Evolutionary conservation across 2,888 invertebrate species (phyloP).

Genomic region (Tanypteryx hageni): DNA sequence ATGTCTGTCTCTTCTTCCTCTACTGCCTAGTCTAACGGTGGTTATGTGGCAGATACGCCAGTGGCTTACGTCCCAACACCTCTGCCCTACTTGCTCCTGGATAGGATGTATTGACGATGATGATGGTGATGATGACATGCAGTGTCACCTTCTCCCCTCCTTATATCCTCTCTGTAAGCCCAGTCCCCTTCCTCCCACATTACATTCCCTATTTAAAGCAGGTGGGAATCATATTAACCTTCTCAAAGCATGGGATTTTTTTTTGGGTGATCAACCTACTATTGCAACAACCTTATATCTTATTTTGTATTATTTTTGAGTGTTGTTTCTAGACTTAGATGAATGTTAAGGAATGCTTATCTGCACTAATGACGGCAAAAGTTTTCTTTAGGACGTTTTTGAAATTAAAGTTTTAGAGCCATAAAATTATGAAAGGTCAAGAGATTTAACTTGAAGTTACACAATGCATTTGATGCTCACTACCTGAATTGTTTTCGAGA

Average conservation of each 20-base stretch:
- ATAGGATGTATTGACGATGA: constrained; percentile 66
- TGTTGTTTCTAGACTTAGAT: constrained; percentile 9
- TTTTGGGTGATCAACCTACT: constrained; percentile 38
- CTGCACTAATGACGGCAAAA: constrained; percentile 22
- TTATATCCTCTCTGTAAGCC: background rate
- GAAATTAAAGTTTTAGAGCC: background rate
- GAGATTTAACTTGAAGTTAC: background rate
- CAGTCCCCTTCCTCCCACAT: background rate
- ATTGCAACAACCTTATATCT: constrained; percentile 3
- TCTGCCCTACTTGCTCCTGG: constrained; percentile 65
- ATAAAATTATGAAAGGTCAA: background rate
- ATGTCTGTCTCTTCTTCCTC: constrained; percentile 59
- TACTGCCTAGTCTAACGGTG: constrained; percentile 46
- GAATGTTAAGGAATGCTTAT: constrained; percentile 25
- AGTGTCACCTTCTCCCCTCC: constrained; percentile 40
- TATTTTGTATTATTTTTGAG: background rate
- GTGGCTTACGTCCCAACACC: constrained; percentile 65
- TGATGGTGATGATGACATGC: constrained; percentile 58
- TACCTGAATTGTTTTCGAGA: too few species aligned
- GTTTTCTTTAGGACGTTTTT: background rate
- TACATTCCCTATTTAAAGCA: constrained; percentile 50
- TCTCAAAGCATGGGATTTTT: constrained; percentile 55
- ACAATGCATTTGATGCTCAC: too few species aligned
- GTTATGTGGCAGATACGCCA: constrained; percentile 57
- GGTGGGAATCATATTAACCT: constrained; percentile 55